Conservation (phyloP, 2,113 vertebrate species). For the Syrrhaptes paradoxus region DNA sequence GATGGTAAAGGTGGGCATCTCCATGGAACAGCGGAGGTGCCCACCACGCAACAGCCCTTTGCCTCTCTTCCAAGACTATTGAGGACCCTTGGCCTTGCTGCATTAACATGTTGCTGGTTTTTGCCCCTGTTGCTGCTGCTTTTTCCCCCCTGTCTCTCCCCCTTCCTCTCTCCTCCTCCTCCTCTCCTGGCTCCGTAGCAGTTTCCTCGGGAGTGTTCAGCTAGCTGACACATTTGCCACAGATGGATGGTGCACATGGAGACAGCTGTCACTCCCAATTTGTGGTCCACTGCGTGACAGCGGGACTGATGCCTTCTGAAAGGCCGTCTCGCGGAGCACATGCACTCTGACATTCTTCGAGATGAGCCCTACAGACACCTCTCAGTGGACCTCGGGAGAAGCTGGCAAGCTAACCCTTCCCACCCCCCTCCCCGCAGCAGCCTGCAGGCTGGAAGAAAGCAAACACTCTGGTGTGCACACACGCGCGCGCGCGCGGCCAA, state of each 20-base stretch:
- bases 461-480: background rate
- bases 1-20: background rate
- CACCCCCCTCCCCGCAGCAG: conserved; percentile 68
- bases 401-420: conserved; percentile 65
- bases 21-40: background rate
- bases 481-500: background rate
- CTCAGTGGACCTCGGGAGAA: conserved; percentile 80
- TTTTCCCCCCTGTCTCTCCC: conserved; percentile 25
- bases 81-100: background rate
- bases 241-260: conserved; percentile 87
- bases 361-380: conserved; percentile 78
- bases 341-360: conserved; percentile 84
- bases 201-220: conserved; percentile 73
- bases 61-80: background rate
- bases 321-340: conserved; percentile 78
- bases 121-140: background rate
- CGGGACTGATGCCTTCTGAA: conserved; percentile 84
- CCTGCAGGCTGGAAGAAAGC: conserved; percentile 76
- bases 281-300: conserved; percentile 80
- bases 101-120: background rate
- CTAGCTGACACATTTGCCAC: conserved; percentile 89
- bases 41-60: background rate
- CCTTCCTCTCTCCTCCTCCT: conserved; percentile 50
- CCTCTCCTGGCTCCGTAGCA: conserved; percentile 45
- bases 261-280: conserved; percentile 87